Evolutionary conservation across 2,113 vertebrate species (phyloP).

Genomic region (Caranx ignobilis): DNA sequence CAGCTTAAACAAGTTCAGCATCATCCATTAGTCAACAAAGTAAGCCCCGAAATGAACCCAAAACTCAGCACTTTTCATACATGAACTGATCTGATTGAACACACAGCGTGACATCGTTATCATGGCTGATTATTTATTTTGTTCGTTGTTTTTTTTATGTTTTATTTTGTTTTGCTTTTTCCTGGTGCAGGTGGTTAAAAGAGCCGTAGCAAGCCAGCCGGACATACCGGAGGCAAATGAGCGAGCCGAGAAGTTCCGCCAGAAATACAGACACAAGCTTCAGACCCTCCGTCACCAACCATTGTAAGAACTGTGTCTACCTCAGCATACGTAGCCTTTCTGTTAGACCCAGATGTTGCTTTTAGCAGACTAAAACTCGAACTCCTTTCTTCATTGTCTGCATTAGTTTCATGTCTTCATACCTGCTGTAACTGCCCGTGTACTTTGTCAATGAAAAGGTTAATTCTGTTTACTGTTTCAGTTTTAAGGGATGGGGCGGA

Average conservation of each 20-base stretch:
- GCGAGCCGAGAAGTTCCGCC: constrained; percentile 94
- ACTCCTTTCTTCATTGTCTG: constrained; percentile 35
- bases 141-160: background rate
- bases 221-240: constrained; percentile 86
- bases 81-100: background rate
- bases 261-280: constrained; percentile 96
- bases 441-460: background rate
- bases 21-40: background rate
- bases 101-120: background rate
- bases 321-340: background rate
- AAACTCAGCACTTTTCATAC: background rate
- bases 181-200: constrained; percentile 91
- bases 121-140: background rate
- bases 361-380: constrained; percentile 40
- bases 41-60: background rate
- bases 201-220: constrained; percentile 94
- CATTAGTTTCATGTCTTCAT: constrained; percentile 52
- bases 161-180: background rate
- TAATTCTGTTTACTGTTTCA: constrained; percentile 20
- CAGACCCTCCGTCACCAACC: constrained; percentile 95
- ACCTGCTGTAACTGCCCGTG: constrained; percentile 8
- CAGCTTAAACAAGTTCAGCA: background rate
- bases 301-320: constrained; percentile 86
- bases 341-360: constrained; percentile 14
- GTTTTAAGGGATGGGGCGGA: constrained; percentile 2